Evolutionary conservation across 2,113 vertebrate genomes (phyloP).

Genomic region (Miniopterus natalensis): DNA sequence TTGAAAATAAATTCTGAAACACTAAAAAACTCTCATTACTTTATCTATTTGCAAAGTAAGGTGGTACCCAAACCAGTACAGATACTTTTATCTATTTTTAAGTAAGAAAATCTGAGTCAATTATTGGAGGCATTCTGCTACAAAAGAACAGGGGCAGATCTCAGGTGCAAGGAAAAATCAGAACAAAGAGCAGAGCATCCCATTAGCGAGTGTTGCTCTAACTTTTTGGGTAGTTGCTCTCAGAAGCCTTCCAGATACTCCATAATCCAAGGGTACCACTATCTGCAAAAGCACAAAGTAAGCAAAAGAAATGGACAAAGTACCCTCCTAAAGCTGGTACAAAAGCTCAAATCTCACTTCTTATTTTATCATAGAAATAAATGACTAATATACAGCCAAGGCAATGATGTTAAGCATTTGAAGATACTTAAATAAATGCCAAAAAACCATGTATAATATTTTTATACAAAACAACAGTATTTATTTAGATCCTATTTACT

Average conservation of each 20-base stretch:
- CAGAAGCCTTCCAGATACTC: background rate
- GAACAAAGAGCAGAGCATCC: background rate
- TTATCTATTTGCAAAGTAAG: background rate
- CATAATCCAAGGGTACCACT: background rate
- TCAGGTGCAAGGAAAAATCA: background rate
- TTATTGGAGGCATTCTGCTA: background rate
- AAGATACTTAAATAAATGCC: background rate
- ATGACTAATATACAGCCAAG: constrained; percentile 5
- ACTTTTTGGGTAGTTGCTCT: background rate
- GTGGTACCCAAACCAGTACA: background rate
- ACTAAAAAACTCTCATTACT: background rate
- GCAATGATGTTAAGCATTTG: background rate
- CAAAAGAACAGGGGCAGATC: background rate
- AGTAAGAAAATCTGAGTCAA: background rate
- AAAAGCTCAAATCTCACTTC: constrained; percentile 6
- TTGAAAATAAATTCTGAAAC: constrained; percentile 19
- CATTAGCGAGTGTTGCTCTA: background rate
- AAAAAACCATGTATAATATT: background rate
- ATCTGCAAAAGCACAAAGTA: constrained; percentile 32
- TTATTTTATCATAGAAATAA: constrained; percentile 44
- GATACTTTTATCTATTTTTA: constrained; percentile 21
- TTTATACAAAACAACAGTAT: constrained; percentile 11
- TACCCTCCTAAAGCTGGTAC: background rate
- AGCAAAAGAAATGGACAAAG: background rate
- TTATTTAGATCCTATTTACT: constrained; percentile 73